Evolutionary conservation across 2,113 vertebrate species (phyloP), one percentile per base, ranked within the genome.

Genomic region (Neogobius melanostomus): DNA sequence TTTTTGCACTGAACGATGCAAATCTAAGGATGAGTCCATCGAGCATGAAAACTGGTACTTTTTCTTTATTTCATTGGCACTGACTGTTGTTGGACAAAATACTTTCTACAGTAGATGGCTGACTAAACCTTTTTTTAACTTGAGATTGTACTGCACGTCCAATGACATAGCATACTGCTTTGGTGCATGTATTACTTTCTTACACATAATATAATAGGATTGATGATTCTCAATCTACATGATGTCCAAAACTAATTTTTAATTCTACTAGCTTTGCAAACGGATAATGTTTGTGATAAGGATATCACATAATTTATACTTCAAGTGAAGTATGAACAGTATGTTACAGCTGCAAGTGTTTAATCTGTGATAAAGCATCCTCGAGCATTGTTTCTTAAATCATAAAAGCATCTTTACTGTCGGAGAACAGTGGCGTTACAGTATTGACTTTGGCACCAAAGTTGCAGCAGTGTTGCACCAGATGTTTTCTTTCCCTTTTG

Each of bases 401-500:
- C 75, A 50, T 43, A 11, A 14, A 77, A 48, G 6, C 14, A 10
- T 42, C 17, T 59, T 15, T 61, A 46, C 68, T 48, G 7, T 72
- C 15, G 21, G 21, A 14, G 61, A 66, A n/a, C 16, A 7, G 14
- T 46, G 68, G 43, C 52, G 36, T 21, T 78, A 28, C 56, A 8
- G 59, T 72, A 79, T 76, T 71, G 14, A 68, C 57, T 76, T 11
- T 44, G 59, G 54, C 54, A 42, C 43, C 53, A 71, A 21, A 42
- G 11, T 8, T 1, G 46, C 71, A 44, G 12, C 71, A 69, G 75
- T 84, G 65, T 85, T 74, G 72, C 36, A 77, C 68, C 87, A 80
- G 82, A 84, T 86, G 77, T 82, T 87, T 77, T 68, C 46, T 57
- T 76, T 64, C 65, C 46, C 57, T 77, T 84, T 71, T 69, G 57